These are phyloP conservation scores for Hemibagrus wyckioides DNA, from an alignment of 2,113 vertebrate species.

Conservation along the genomic window DNA sequence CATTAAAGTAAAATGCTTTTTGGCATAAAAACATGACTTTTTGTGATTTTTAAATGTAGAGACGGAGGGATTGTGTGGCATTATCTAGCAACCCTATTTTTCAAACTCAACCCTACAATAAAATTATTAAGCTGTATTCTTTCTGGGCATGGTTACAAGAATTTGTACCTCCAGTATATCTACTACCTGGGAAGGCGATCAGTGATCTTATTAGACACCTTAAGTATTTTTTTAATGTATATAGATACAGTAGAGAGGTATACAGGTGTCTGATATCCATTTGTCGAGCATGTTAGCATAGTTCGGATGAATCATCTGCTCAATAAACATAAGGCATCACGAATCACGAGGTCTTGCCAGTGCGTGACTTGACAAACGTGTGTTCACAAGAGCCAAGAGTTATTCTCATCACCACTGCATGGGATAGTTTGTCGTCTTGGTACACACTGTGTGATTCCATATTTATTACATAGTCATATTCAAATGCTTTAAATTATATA, in stretches of 20 bases:
- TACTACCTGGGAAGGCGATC: too few relatives aligned
- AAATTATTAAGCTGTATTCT: too few relatives aligned
- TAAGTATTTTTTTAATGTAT: background rate
- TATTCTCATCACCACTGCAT: slow-evolving; percentile 1
- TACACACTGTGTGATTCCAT: background rate
- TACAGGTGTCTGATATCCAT: background rate
- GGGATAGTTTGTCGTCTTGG: background rate
- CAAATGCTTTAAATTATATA: background rate
- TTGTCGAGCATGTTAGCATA: background rate
- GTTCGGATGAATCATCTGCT: background rate
- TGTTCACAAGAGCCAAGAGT: slow-evolving; percentile 1
- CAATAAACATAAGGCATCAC: background rate
- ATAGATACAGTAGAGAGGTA: background rate
- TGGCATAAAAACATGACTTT: background rate
- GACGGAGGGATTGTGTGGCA: background rate
- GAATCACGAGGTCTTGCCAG: background rate
- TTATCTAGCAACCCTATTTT: background rate
- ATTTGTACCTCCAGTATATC: background rate
- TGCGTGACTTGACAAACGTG: background rate
- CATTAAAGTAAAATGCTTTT: background rate
- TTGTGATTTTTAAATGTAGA: background rate
- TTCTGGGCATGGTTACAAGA: background rate
- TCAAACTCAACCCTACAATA: background rate
- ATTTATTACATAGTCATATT: background rate
- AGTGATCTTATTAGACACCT: background rate